Percentiles rank a stretch among this genome's conserved stretches.
Evolutionary conservation across 2,888 invertebrate species (phyloP).

Genomic region (Halictus ligatus): DNA sequence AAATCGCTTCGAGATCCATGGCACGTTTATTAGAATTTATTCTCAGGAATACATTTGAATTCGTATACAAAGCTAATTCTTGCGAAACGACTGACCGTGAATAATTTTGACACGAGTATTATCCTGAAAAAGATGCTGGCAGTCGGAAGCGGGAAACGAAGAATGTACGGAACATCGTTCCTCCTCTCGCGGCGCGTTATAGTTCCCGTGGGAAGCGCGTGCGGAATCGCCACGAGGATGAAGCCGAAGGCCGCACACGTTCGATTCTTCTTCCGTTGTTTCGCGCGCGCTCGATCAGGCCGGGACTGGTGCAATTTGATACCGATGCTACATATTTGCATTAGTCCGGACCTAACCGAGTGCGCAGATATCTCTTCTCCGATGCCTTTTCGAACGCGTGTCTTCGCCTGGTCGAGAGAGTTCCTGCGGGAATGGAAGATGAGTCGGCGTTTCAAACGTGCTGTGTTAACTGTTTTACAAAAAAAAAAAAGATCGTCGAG

Average conservation of each 20-base stretch:
- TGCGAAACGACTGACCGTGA: not conserved
- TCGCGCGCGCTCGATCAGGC: constrained; percentile 82
- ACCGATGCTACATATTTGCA: constrained; percentile 83
- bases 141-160: not conserved
- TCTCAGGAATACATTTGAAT: not conserved
- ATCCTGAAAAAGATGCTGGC: not conserved
- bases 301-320: constrained; percentile 86
- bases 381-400: not conserved
- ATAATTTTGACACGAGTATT: not conserved
- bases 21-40: not conserved
- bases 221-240: constrained; percentile 7
- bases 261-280: constrained; percentile 61
- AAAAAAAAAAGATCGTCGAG: not conserved
- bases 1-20: not conserved
- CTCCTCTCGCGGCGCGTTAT: not conserved
- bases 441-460: not conserved
- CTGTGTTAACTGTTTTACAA: not conserved
- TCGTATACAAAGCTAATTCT: not conserved
- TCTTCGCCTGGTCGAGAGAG: not conserved
- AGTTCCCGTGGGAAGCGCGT: not conserved
- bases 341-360: constrained; percentile 83
- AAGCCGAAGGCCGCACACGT: constrained; percentile 33
- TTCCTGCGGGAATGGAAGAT: not conserved
- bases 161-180: not conserved
- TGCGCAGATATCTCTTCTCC: constrained; percentile 37